Evolutionary conservation across 2,113 vertebrate genomes (phyloP), one percentile per base, ranked within the genome.

Genomic region (Coryphaenoides rupestris): DNA sequence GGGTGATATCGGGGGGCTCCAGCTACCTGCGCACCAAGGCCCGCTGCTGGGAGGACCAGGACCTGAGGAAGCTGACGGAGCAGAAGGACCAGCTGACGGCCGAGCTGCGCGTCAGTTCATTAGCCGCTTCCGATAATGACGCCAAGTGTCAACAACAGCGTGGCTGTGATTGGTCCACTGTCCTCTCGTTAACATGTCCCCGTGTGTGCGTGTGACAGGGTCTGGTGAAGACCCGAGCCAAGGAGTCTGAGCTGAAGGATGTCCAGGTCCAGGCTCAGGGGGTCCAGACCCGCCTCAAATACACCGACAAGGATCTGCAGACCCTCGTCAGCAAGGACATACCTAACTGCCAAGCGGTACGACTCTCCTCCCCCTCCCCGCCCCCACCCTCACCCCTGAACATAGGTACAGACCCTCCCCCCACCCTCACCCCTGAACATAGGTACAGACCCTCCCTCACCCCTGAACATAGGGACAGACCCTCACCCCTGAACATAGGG

Each of bases 1-100:
- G 97, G 6, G 91, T 94, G 63, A 97, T 98, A 67, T 98, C 96
- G 46, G 96, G 97, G 81, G 97, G 97, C 28, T 93, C 96, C 63
- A 92, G 89, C 75, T 82, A 94, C 73, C 88, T 99, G 79, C 91
- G 89, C 73, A 81, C 65, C 72, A 98, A 93, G 87, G 95, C 97
- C 62, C 91, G 86, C 28, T 84, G 73, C 75, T 99, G 97, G 97
- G 93, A 98, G 45, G 94, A 96, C 19, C 96, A 95, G 73, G 93
- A 93, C n/a, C 68, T 98, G 0, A 88, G 53, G 47, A 81, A 65
- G 55, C 85, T 98, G 69, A 96, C 89, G 76, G 93, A 95, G 60
- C 89, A 28, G 73, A 93, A 91, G 78, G 89, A 92, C 1, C 68
- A 80, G 4, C 80, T 97, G 65, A 83, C 82, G 2, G 70, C 79